phyloP scores from a whole-genome alignment of 1,140 invertebrate species.

The Bacillus rossius region DNA sequence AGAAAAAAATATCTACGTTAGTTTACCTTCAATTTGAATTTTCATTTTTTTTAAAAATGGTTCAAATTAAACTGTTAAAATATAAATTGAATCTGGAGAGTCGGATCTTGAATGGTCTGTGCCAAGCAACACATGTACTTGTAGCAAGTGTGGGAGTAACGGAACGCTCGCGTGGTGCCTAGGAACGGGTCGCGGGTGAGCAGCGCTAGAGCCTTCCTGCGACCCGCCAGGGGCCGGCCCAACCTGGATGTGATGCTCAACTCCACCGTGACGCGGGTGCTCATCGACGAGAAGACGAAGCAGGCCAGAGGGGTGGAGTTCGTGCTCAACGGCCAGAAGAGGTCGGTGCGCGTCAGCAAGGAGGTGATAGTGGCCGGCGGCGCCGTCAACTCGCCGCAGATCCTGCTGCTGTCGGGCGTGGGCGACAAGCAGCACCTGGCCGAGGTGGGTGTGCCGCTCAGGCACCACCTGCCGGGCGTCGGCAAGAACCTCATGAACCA shows the following conservation, averaged over 20 bases:
- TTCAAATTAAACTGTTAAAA: too few species aligned
- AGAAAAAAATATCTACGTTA: too few species aligned
- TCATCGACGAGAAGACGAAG: constrained; percentile 23
- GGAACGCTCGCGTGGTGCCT: too few species aligned
- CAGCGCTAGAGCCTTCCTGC: constrained; percentile 55
- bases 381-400: constrained; percentile 56
- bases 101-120: too few species aligned
- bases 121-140: too few species aligned
- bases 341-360: constrained; percentile 31
- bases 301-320: constrained; percentile 42
- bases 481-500: constrained; percentile 72
- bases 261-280: constrained; percentile 53
- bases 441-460: constrained; percentile 40
- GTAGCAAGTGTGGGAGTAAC: too few species aligned
- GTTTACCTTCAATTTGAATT: too few species aligned
- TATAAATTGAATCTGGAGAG: too few species aligned
- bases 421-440: constrained; percentile 56
- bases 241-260: constrained; percentile 68
- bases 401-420: constrained; percentile 63
- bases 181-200: constrained; percentile 59
- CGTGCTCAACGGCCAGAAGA: constrained; percentile 36
- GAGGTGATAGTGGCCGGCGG: constrained; percentile 60
- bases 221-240: constrained; percentile 48
- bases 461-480: constrained; percentile 63
- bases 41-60: too few species aligned